Percentiles rank a stretch among this genome's conserved stretches.
Conservation (phyloP, 53 echinoderm and acorn worm species). For the Echinometra lucunter region DNA sequence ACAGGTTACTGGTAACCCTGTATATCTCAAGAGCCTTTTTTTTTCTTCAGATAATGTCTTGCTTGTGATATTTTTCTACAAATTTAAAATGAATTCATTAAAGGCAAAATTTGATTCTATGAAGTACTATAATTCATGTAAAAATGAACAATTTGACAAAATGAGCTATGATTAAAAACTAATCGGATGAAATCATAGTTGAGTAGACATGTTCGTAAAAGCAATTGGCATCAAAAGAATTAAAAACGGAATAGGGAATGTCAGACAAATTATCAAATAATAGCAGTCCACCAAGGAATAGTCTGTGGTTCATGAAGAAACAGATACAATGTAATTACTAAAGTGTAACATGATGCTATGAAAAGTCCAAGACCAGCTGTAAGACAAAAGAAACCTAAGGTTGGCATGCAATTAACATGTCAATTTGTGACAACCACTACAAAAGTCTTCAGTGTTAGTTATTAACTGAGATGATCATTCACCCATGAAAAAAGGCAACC, state of each 20-base stretch:
- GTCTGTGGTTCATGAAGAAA: neutral
- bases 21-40: too few species aligned
- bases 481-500: neutral
- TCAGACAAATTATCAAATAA: neutral
- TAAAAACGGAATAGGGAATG: neutral
- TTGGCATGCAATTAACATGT: conserved; percentile 8
- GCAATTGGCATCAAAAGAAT: neutral
- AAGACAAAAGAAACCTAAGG: too few species aligned
- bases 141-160: neutral
- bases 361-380: neutral
- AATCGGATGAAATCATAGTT: neutral
- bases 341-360: neutral
- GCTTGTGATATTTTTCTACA: neutral
- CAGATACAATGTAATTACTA: too few species aligned
- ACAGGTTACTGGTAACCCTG: too few species aligned
- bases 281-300: neutral
- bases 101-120: neutral
- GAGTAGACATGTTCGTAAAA: neutral
- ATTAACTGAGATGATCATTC: neutral
- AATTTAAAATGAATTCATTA: neutral
- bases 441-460: neutral
- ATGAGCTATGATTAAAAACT: neutral
- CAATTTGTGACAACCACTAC: neutral
- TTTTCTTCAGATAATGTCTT: neutral
- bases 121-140: neutral